Evolutionary conservation across 2,888 invertebrate species (phyloP).

Genomic region (Fissipunctia ypsillon): DNA sequence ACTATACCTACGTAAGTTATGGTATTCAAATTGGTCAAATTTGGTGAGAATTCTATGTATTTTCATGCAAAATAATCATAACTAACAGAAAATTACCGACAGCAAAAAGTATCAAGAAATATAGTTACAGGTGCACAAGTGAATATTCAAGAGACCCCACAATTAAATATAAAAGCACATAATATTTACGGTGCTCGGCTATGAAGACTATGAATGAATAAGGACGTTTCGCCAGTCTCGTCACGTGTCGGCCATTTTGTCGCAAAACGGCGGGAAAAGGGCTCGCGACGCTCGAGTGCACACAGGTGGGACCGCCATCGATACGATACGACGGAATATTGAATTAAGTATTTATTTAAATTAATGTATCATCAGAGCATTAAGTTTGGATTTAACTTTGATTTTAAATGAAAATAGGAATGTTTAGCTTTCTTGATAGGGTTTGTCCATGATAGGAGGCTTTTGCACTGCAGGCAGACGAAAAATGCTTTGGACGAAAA

Average conservation of each 20-base stretch:
- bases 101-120: background rate
- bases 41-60: no score
- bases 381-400: conserved; percentile 3
- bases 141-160: conserved; percentile 40
- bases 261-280: conserved; percentile 83
- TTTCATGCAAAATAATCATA: background rate
- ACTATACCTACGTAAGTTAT: background rate
- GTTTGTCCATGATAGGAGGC: background rate
- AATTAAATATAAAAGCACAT: conserved; percentile 67
- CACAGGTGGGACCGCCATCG: conserved; percentile 80
- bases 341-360: conserved; percentile 67
- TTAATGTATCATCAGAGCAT: conserved; percentile 44
- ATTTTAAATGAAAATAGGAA: background rate
- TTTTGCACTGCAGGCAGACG: background rate
- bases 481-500: background rate
- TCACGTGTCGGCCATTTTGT: conserved; percentile 89
- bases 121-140: background rate
- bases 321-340: conserved; percentile 68
- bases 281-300: conserved; percentile 76
- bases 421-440: background rate
- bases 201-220: conserved; percentile 74
- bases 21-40: background rate
- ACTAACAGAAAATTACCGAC: background rate
- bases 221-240: conserved; percentile 73
- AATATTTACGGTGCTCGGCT: conserved; percentile 63